Evolutionary conservation across 2,888 invertebrate species (phyloP), one percentile per base, ranked within the genome.

Genomic region (Thyatira batis): DNA sequence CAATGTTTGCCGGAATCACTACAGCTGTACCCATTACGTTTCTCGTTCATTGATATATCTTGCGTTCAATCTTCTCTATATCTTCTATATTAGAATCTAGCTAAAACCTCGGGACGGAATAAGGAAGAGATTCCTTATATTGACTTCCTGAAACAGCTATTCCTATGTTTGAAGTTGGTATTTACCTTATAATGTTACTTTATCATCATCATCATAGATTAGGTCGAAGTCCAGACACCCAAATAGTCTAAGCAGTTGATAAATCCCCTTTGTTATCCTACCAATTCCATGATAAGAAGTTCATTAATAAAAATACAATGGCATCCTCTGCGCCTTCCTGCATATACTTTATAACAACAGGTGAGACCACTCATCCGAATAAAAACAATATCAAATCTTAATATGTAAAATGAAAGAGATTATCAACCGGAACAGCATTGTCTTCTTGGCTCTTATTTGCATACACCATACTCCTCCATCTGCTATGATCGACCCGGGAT

Each of bases 401-500:
- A 65, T 68, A 70, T 70, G 66, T 71, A 65, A 70, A 73, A 65
- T 69, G 67, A 57, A 67, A 75, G 20, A 84, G 85, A 88, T 89
- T 82, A 89, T 88, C 89, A 81, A 68, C 81, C 80, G 85, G 85
- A 86, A 85, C 84, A 69, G 81, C 80, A 87, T 87, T 89, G 89
- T 90, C 85, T 86, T 80, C 81, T 73, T 69, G 69, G 51, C 63
- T 63, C 82, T 74, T 78, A 89, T 89, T 89, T 88, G 87, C 88
- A 89, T 89, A 89, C 76, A 80, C 48, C 28, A 48, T 48, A 25
- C 69, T 63, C 73, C 69, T 65, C 80, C 84, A 82, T 83, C 82
- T 83, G 84, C 81, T 75, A 73, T 72, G 73, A 79, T 80, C 75
- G 76, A 73, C 75, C 74, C 67, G 66, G 68, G 61, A 71, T 73